Evolutionary conservation across 2,797 vertebrate species (phyloP).

Genomic region (Sciurus vulgaris): DNA sequence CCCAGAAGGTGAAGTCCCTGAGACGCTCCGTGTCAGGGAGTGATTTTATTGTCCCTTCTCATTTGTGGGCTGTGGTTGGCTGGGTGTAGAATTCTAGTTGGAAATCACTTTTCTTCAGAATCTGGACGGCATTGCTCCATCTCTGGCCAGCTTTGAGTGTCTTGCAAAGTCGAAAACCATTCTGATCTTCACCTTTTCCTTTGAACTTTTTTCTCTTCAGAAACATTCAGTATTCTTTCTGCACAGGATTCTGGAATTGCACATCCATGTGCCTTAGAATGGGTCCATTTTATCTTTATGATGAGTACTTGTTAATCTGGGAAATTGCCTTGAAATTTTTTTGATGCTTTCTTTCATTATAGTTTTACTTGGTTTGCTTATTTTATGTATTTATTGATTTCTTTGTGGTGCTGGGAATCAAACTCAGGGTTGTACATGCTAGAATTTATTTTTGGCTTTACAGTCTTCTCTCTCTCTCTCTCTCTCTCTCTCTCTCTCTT

Average conservation of each 20-base stretch:
- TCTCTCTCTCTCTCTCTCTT: not conserved
- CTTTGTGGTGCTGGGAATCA: too few species aligned
- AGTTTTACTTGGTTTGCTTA: not conserved
- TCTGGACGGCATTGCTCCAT: not conserved
- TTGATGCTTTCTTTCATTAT: conserved; percentile 25
- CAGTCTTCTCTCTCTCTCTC: too few species aligned
- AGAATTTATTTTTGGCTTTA: not conserved
- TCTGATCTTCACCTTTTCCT: not conserved
- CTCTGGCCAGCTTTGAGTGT: not conserved
- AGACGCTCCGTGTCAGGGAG: not conserved
- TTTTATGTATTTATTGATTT: not conserved
- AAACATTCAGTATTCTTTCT: not conserved
- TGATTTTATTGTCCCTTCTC: not conserved
- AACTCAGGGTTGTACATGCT: too few species aligned
- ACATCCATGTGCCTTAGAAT: not conserved
- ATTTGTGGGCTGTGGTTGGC: not conserved
- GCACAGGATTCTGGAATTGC: not conserved
- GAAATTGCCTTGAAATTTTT: conserved; percentile 16
- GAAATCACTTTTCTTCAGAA: not conserved
- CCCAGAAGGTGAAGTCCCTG: not conserved
- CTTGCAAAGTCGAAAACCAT: not conserved
- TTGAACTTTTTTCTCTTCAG: not conserved
- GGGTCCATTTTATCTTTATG: not conserved
- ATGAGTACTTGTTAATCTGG: not conserved
- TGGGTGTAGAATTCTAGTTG: not conserved